These are phyloP conservation scores for Turritopsis dohrnii DNA, from an alignment of 30 jellyfish, hydroid and myxozoan species.

Conservation along the genomic window DNA sequence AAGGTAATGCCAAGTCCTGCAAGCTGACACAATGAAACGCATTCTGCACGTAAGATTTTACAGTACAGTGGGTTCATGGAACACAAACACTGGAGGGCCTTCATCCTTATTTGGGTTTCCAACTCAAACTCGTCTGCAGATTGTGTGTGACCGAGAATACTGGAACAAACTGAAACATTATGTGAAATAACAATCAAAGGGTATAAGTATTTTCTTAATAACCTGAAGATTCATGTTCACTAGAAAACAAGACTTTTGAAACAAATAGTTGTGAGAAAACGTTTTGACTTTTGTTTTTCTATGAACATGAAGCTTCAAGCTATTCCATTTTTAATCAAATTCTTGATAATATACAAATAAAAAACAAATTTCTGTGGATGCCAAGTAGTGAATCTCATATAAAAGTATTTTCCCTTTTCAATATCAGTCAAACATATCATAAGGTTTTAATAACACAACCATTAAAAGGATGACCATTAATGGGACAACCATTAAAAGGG, in stretches of 20 bases:
- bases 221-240: not conserved
- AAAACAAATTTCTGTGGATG: too few species aligned
- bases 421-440: too few species aligned
- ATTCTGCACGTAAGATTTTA: slow-evolving; percentile 69
- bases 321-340: too few species aligned
- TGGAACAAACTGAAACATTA: slow-evolving; percentile 62
- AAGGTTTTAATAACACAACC: too few species aligned
- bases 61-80: slow-evolving; percentile 60
- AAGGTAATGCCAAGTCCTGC: slow-evolving; percentile 80
- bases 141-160: slow-evolving; percentile 54
- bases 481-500: too few species aligned
- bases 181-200: too few species aligned
- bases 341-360: too few species aligned
- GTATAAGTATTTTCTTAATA: not conserved
- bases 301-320: too few species aligned
- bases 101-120: slow-evolving; percentile 48
- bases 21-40: slow-evolving; percentile 56
- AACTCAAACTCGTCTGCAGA: slow-evolving; percentile 47
- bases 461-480: too few species aligned
- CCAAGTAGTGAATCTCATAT: too few species aligned
- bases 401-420: too few species aligned
- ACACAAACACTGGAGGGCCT: slow-evolving; percentile 63
- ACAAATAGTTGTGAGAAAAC: not conserved
- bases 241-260: not conserved
- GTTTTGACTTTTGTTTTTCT: too few species aligned